phyloP scores from a whole-genome alignment of 53 echinoderm and acorn worm species.

The Crossaster papposus region DNA sequence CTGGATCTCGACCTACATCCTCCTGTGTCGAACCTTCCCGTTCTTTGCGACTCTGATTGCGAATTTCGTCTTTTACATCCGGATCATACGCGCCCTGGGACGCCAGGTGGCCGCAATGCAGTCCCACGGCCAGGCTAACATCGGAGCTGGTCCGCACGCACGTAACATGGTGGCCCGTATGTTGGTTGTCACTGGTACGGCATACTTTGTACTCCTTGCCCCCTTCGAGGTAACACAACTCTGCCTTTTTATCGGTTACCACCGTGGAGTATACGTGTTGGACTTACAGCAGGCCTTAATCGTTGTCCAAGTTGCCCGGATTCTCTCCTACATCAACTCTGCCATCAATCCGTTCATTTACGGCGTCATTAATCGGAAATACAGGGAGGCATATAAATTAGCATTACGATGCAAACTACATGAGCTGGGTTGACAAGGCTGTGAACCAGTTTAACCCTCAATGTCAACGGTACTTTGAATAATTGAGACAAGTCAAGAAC shows the following conservation, averaged over 20 bases:
- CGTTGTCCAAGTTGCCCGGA: background rate
- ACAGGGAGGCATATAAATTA: slow-evolving; percentile 19
- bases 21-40: slow-evolving; percentile 9
- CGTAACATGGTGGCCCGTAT: slow-evolving; percentile 32
- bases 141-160: slow-evolving; percentile 22
- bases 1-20: background rate
- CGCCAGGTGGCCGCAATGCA: slow-evolving; percentile 46
- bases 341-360: slow-evolving; percentile 30
- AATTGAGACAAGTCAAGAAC: too few species aligned
- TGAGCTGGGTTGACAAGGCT: too few species aligned
- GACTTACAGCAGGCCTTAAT: background rate
- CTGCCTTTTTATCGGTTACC: slow-evolving; percentile 2
- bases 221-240: slow-evolving; percentile 39
- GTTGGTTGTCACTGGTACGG: slow-evolving; percentile 42
- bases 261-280: slow-evolving; percentile 16
- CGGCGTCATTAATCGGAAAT: slow-evolving; percentile 13
- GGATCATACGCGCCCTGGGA: slow-evolving; percentile 33
- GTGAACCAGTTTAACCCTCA: too few species aligned
- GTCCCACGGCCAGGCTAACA: slow-evolving; percentile 45
- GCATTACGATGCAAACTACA: slow-evolving; percentile 19
- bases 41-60: slow-evolving; percentile 34
- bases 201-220: slow-evolving; percentile 47
- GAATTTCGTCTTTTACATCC: slow-evolving; percentile 30
- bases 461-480: too few species aligned
- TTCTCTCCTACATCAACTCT: slow-evolving; percentile 40